Conservation (phyloP, 2,888 invertebrate species). For the Epirrhoe alternata region DNA sequence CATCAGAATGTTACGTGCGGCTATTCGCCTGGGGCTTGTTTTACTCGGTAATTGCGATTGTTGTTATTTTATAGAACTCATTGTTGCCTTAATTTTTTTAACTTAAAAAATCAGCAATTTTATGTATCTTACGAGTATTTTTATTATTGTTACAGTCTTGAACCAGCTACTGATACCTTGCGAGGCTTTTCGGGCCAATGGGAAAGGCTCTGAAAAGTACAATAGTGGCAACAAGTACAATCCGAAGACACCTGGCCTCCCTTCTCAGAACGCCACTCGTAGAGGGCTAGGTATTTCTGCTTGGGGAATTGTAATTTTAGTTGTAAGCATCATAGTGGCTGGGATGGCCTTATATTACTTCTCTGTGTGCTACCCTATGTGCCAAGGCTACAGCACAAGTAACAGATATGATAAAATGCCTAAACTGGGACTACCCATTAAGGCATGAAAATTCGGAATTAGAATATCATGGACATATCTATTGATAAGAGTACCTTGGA, state of each 20-base stretch:
- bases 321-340: constrained; percentile 79
- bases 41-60: constrained; percentile 63
- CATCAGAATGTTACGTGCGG: constrained; percentile 62
- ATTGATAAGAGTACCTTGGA: constrained; percentile 7
- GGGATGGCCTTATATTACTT: constrained; percentile 86
- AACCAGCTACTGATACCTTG: constrained; percentile 56
- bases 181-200: constrained; percentile 52
- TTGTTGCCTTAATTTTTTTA: background rate
- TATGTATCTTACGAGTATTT: background rate
- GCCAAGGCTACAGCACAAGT: constrained; percentile 70
- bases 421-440: constrained; percentile 75
- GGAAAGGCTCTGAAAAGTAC: constrained; percentile 45
- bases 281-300: constrained; percentile 85
- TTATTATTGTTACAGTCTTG: constrained; percentile 58
- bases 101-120: background rate
- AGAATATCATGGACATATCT: constrained; percentile 51
- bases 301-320: constrained; percentile 86
- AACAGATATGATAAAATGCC: constrained; percentile 80
- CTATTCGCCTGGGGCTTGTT: constrained; percentile 59
- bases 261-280: constrained; percentile 58
- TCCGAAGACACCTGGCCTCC: constrained; percentile 56
- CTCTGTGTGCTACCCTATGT: constrained; percentile 88
- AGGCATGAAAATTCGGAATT: constrained; percentile 53
- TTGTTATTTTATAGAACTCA: background rate
- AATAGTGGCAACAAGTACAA: constrained; percentile 44